A percentile compares a stretch with the other conserved stretches of the same genome.
Conservation (phyloP, 2,113 vertebrate species). For the Cheilinus undulatus region DNA sequence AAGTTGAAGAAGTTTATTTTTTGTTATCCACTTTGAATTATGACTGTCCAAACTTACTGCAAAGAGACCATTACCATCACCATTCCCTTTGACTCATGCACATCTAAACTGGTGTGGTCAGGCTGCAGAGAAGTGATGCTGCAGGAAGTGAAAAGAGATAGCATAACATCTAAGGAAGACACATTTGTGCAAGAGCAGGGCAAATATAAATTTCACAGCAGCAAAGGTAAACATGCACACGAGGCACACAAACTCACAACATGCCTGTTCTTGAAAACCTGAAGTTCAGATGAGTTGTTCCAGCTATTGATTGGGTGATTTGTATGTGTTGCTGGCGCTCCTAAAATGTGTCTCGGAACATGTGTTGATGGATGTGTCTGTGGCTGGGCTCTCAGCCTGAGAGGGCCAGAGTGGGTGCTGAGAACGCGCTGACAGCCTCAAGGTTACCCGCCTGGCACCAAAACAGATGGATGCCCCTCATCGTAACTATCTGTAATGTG, state of each 20-base stretch:
- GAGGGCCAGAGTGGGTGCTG: constrained; percentile 59
- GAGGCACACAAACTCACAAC: constrained; percentile 16
- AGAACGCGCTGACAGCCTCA: constrained; percentile 72
- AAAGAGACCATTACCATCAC: too few relatives aligned
- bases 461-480: constrained; percentile 79
- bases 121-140: background rate
- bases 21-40: constrained; percentile 24
- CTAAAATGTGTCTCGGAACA: constrained; percentile 70
- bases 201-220: background rate
- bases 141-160: background rate
- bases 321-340: constrained; percentile 67
- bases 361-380: constrained; percentile 77
- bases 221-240: background rate
- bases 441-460: constrained; percentile 74
- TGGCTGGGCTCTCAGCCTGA: constrained; percentile 48
- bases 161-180: background rate
- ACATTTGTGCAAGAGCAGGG: too few relatives aligned
- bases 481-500: constrained; percentile 78
- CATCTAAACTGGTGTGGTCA: constrained; percentile 51
- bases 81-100: constrained; percentile 33
- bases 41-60: too few relatives aligned
- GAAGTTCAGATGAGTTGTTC: constrained; percentile 18
- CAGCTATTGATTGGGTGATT: constrained; percentile 75
- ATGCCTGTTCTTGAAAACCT: constrained; percentile 18
- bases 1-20: constrained; percentile 6